Percentiles rank a stretch among this genome's conserved stretches.
These are phyloP conservation scores for Pseudocheirus occidentalis DNA, from an alignment of 2,797 vertebrate species.

Conservation along the genomic window DNA sequence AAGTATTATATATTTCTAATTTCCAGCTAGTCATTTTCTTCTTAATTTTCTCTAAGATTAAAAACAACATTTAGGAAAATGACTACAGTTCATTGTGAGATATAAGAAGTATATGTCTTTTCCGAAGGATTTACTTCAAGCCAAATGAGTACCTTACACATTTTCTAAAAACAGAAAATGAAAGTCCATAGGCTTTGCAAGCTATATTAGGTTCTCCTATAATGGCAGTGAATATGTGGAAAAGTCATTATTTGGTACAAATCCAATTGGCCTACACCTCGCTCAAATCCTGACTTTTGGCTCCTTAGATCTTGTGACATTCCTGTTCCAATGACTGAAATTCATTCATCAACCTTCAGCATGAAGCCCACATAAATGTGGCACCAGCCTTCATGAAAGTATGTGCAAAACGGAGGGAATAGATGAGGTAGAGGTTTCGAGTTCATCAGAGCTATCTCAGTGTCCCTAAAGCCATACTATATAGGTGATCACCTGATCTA, in stretches of 20 bases:
- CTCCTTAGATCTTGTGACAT: background rate
- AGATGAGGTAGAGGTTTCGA: background rate
- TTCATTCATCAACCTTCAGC: background rate
- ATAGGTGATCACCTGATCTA: background rate
- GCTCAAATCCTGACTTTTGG: background rate
- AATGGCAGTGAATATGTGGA: background rate
- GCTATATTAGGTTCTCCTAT: background rate
- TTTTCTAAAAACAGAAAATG: background rate
- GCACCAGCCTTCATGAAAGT: background rate
- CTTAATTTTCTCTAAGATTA: background rate
- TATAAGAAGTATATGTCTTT: background rate
- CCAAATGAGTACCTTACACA: background rate
- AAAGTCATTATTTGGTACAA: background rate
- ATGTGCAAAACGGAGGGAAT: background rate
- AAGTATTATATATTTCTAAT: background rate
- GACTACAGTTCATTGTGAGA: background rate
- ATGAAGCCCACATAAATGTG: background rate
- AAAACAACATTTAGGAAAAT: background rate
- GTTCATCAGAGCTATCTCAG: background rate
- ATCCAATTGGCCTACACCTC: background rate
- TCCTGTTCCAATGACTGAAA: background rate
- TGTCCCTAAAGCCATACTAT: background rate
- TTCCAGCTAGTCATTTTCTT: background rate
- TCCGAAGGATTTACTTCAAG: background rate
- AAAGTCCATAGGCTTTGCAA: background rate